A percentile compares a stretch with the other conserved stretches of the same genome.
phyloP scores from a whole-genome alignment of 2,797 vertebrate species.

The Antrozous pallidus region DNA sequence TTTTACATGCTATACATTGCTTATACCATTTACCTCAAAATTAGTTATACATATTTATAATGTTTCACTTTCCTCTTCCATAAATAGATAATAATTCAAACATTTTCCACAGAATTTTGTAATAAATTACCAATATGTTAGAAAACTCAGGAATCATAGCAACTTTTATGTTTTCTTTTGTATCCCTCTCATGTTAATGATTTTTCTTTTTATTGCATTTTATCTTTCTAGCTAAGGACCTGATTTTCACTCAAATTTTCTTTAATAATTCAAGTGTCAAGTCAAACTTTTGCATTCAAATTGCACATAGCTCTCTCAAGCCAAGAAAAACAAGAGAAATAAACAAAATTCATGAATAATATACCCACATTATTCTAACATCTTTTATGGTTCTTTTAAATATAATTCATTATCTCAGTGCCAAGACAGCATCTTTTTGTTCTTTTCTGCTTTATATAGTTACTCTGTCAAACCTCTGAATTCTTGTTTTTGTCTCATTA shows the following conservation, averaged over 20 bases:
- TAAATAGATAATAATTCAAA: background rate
- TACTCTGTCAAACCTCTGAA: conserved; percentile 45
- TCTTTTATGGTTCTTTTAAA: conserved; percentile 44
- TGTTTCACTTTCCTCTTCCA: conserved; percentile 20
- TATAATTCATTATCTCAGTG: conserved; percentile 49
- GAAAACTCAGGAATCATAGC: background rate
- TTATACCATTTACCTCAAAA: background rate
- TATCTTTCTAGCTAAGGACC: background rate
- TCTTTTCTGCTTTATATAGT: conserved; percentile 47
- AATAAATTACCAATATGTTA: background rate
- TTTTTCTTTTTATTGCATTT: background rate
- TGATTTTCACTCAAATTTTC: background rate
- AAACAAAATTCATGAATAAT: conserved; percentile 56
- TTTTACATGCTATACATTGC: background rate
- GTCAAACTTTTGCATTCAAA: conserved; percentile 20
- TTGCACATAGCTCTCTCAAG: background rate
- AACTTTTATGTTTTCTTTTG: background rate
- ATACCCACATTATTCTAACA: conserved; percentile 39
- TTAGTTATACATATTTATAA: background rate
- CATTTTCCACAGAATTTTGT: background rate
- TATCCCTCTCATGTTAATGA: background rate
- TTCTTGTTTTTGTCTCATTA: conserved; percentile 56
- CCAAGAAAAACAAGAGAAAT: conserved; percentile 49
- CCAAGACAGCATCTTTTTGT: conserved; percentile 57
- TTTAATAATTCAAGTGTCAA: conserved; percentile 40